A percentile compares a stretch with the other conserved stretches of the same genome.
Conservation (phyloP, 2,113 vertebrate genomes). For the Sphaerodactylus townsendi region DNA sequence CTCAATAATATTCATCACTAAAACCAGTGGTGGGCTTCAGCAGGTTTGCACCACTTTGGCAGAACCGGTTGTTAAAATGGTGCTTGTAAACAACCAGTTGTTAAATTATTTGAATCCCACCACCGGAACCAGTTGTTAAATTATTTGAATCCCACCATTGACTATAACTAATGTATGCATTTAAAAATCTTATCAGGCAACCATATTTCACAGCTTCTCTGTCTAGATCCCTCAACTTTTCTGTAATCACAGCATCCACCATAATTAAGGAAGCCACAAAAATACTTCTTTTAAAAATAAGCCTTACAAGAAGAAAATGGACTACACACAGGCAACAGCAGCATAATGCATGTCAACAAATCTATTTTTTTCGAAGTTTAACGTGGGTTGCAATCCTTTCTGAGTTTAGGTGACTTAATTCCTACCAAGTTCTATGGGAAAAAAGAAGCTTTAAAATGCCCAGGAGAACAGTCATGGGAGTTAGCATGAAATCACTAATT, state of each 20-base stretch:
- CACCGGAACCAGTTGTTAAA: too few species aligned
- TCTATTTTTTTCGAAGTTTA: neutral
- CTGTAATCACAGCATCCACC: neutral
- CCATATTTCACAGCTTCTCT: neutral
- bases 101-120: too few species aligned
- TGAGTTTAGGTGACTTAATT: neutral
- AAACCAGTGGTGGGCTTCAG: too few species aligned
- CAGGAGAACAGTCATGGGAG: conserved; percentile 42
- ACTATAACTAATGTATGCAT: neutral
- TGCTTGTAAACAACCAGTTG: too few species aligned
- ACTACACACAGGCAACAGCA: neutral
- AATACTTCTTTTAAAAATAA: neutral
- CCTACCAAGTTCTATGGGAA: neutral
- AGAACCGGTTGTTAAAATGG: too few species aligned
- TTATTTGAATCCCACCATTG: too few species aligned
- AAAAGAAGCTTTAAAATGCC: neutral
- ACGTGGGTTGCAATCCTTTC: neutral
- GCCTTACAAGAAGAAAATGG: too few species aligned
- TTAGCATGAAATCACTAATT: conserved; percentile 49
- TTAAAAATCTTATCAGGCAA: neutral
- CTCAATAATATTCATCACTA: neutral
- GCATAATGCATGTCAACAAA: neutral
- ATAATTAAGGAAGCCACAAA: neutral
- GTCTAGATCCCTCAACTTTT: neutral
- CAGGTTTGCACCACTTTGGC: too few species aligned